phyloP scores from a whole-genome alignment of 1,140 invertebrate species.

The Holotrichia oblita region DNA sequence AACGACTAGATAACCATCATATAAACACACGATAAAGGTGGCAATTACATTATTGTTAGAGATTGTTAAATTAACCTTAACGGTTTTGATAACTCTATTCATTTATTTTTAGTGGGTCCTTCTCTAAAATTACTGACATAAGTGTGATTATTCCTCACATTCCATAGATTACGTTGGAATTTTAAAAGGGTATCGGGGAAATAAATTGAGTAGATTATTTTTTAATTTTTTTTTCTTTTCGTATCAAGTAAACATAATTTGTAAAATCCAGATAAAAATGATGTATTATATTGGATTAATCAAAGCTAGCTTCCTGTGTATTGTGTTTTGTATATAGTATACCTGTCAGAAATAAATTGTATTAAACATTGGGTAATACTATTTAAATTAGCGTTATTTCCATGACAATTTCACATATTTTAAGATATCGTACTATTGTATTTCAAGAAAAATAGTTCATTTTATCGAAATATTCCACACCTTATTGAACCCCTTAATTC shows the following conservation, averaged over 20 bases:
- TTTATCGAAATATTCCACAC: too few species aligned
- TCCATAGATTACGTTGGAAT: neutral
- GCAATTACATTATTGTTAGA: neutral
- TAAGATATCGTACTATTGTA: too few species aligned
- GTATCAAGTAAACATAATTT: neutral
- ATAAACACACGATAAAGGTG: slow-evolving; percentile 5
- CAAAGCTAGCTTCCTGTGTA: too few species aligned
- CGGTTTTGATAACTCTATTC: neutral
- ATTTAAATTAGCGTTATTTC: too few species aligned
- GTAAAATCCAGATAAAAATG: neutral
- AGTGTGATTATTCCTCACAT: neutral
- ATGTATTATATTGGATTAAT: neutral
- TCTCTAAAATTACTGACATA: neutral
- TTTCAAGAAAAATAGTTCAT: too few species aligned
- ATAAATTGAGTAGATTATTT: neutral
- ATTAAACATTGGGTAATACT: too few species aligned
- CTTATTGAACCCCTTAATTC: too few species aligned
- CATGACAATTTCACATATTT: too few species aligned
- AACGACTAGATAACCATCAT: neutral
- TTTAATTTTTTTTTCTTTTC: neutral
- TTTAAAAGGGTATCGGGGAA: slow-evolving; percentile 11
- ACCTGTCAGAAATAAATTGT: too few species aligned
- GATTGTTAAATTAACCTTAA: slow-evolving; percentile 2
- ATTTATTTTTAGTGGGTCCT: neutral
- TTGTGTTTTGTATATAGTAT: too few species aligned